Evolutionary conservation across 2,888 invertebrate genomes (phyloP), one percentile per base, ranked within the genome.

Genomic region (Hyposoter didymator): DNA sequence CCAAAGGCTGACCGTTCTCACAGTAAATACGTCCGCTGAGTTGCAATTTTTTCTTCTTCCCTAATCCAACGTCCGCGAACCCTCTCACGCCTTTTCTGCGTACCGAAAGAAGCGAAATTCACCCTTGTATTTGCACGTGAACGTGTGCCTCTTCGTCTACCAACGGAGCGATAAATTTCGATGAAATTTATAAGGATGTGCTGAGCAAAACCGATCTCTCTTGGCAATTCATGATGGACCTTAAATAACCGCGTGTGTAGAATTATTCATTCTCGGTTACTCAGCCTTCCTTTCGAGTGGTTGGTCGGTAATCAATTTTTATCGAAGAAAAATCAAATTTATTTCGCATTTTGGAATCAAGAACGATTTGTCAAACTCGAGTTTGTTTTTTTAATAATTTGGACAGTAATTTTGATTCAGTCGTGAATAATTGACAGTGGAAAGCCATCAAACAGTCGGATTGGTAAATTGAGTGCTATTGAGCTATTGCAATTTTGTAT

Each of bases 1-100:
- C 80, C 88, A 86, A 80, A 88, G 88, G 88, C 92, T 92, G 93
- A 92, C 92, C 93, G 92, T 93, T 93, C 94, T 92, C 93, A 94
- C 93, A 91, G 92, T 94, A 94, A 93, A 94, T 94, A 93, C 90
- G 90, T 91, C 90, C 91, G 92, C 93, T 94, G 94, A 94, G 93
- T 93, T 93, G 94, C 93, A 93, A 93, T 91, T 93, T 92, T 88
- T 89, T 91, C 90, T 90, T 89, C 93, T 92, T 88, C 90, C 84
- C 84, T 82, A 75, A 86, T 84, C 81, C 86, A 78, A 84, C 74
- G 64, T 45, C 64, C 22, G 49, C 12, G 22, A 79, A 69, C 78
- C 80, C 76, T 79, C 76, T n/a, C 72, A 55, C 49, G 67, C 78
- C 55, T 78, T 35, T 75, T 22, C 80, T 64, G 81, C 70, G 78